Percentiles rank a stretch among this genome's conserved stretches.
These are phyloP conservation scores for Boulengerochromis microlepis DNA, from an alignment of 2,113 vertebrate genomes.

Conservation along the genomic window DNA sequence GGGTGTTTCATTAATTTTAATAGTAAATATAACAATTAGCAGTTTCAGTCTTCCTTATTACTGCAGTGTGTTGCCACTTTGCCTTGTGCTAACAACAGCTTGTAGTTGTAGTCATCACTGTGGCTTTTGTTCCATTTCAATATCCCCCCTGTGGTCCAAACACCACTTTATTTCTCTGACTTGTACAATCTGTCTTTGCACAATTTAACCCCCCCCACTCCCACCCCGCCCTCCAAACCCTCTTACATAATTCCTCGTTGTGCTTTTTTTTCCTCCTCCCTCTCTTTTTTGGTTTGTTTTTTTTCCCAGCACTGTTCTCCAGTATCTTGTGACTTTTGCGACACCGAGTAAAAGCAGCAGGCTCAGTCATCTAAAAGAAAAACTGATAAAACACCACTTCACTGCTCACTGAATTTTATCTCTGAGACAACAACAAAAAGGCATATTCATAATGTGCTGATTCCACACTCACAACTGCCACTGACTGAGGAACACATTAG, in stretches of 20 bases:
- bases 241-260: neutral
- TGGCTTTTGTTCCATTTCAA: neutral
- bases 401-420: slow-evolving; percentile 30
- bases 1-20: neutral
- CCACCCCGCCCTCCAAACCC: neutral
- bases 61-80: neutral
- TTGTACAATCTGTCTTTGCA: neutral
- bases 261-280: neutral
- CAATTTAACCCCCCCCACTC: neutral
- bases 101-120: neutral
- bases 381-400: slow-evolving; percentile 20
- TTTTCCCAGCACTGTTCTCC: neutral
- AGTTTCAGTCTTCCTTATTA: neutral
- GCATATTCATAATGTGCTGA: slow-evolving; percentile 26
- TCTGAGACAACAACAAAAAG: neutral
- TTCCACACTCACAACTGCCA: slow-evolving; percentile 6
- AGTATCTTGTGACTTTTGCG: neutral
- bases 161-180: neutral
- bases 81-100: neutral
- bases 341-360: neutral
- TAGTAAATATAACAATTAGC: neutral
- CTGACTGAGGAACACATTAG: slow-evolving; percentile 30
- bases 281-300: neutral
- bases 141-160: neutral
- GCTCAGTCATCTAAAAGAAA: neutral